Base-by-base conservation (phyloP, 2,888 invertebrate species). In the Diarsia rubi region DNA sequence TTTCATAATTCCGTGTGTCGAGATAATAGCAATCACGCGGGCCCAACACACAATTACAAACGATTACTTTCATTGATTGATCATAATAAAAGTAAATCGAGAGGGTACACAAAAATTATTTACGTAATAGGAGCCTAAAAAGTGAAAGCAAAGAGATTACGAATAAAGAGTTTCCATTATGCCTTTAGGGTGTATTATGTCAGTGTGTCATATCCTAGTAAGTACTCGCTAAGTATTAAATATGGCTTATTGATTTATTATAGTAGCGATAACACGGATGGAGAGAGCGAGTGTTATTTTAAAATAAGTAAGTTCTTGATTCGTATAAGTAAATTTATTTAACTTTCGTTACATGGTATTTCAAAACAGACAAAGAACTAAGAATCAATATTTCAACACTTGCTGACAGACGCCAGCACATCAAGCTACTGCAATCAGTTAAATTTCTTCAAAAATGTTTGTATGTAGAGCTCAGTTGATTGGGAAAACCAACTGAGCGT, bases 1-100 rank as follows among this genome's bases (percentile, higher is more conserved):
- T 88, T 86, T 86, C 85, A 78, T 83, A 84, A 83, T 83, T 79
- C 81, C 79, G 67, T 74, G 71, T 68, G 83, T 79, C 67, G 74
- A 83, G 66, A 86, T 87, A 82, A 79, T 77, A 84, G 75, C 71
- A 71, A 79, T 79, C 85, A 63, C 62, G 73, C 78, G 64, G 63
- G 74, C 73, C 79, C 64, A 80, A 69, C 76, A 81, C 63, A 75
- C 69, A 86, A 86, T 88, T 79, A 84, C 66, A 75, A 84, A 70
- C 79, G 79, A 83, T 87, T 81, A 83, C 83, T 83, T 85, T 86
- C 78, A 70, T 79, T 88, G 88, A 87, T 87, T 83, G 88, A 87
- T 87, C 78, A 76, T 64, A 86, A 79, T 77, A 78, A 77, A 78
- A 76, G 31, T 87, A 77, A 77, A 86, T 74, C 69, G 78, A 75